phyloP scores from a whole-genome alignment of 2,113 vertebrate genomes.

The Tragelaphus scriptus region DNA sequence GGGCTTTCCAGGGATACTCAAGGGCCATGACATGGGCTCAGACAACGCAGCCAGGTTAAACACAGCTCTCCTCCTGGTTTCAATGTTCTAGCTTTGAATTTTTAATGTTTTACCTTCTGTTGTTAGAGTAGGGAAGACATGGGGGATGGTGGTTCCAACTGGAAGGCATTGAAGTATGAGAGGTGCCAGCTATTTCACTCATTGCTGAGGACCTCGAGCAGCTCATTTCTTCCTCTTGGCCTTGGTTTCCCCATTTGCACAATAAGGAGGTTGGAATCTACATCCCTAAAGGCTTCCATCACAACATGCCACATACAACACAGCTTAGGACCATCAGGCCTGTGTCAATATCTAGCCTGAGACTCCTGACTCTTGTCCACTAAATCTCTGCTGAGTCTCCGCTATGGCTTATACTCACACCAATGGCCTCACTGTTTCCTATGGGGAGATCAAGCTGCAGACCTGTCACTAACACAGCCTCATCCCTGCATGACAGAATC shows the following conservation, averaged over 20 bases:
- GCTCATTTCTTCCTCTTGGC: neutral
- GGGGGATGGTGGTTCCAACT: neutral
- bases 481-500: neutral
- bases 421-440: neutral
- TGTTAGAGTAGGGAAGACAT: neutral
- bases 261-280: neutral
- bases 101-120: neutral
- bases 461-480: neutral
- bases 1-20: slow-evolving; percentile 14
- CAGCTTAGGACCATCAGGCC: neutral
- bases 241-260: neutral
- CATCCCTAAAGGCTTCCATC: neutral
- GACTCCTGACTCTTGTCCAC: neutral
- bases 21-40: neutral
- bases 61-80: neutral
- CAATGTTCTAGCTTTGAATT: neutral
- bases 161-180: neutral
- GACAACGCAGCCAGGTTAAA: neutral
- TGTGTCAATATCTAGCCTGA: neutral
- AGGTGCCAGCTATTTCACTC: neutral
- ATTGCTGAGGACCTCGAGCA: neutral
- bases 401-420: neutral
- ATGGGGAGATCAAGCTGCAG: neutral
- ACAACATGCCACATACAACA: neutral
- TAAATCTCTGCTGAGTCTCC: neutral